Evolutionary conservation across 2,888 invertebrate genomes (phyloP), one percentile per base, ranked within the genome.

Genomic region (Apomyelois bistriatella): DNA sequence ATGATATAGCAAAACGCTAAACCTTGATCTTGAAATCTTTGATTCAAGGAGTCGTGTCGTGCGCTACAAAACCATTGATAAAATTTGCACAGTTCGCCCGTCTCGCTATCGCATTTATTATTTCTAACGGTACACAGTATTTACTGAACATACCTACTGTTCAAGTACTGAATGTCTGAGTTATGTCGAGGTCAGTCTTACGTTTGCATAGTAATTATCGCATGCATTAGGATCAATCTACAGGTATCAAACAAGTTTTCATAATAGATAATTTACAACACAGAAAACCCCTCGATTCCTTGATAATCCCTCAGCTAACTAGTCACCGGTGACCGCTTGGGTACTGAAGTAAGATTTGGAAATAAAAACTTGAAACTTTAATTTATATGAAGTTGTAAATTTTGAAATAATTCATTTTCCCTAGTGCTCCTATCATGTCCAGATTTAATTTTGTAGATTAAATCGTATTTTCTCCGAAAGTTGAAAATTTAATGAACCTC

Each of bases 1-100:
- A 46, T 46, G 46, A 46, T 15, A 46, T 16, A 46, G 32, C 46
- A 32, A 16, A 46, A 46, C 15, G 15, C 4, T 28, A 47, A 48
- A 22, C 48, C 48, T 48, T 37, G 36, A 48, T 48, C 37, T 48
- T 48, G n/a, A n/a, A n/a, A n/a, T n/a, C n/a, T n/a, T n/a, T n/a
- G 47, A 13, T 37, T 37, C 37, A 6, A 15, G 5, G 10, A n/a
- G 17, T 36, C 36, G 15, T 32, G 17, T 36, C 36, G 15, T 32
- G 46, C 30, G 15, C n/a, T n/a, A 1, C 35, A 17, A 36, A 42
- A 15, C 17, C 36, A 36, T 48, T 36, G 36, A 48, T 48, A 35
- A 48, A 48, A 48, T 48, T 17, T 35, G 13, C 22, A 41, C 41
- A 41, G 41, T 17, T 17, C 41, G 41, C 10, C 32, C 22, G 22